A percentile compares a stretch with the other conserved stretches of the same genome.
These are phyloP conservation scores for Cryptotermes secundus DNA, from an alignment of 1,140 invertebrate genomes.

Conservation along the genomic window DNA sequence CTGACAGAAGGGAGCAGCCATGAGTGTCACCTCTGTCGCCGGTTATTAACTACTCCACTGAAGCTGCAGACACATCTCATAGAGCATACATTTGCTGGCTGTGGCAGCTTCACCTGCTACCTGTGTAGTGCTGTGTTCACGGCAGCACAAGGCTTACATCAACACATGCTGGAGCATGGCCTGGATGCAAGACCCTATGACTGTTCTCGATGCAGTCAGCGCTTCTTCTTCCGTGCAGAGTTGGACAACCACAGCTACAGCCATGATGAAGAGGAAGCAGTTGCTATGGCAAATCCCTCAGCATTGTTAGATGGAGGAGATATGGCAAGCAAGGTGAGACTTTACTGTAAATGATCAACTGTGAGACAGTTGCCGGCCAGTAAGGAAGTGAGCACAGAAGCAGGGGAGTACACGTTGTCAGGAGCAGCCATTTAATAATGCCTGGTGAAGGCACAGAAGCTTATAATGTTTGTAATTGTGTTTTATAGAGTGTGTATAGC, in stretches of 20 bases:
- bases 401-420: too few relatives aligned
- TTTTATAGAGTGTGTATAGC: too few relatives aligned
- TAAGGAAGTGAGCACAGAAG: too few relatives aligned
- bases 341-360: too few relatives aligned
- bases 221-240: slow-evolving; percentile 90
- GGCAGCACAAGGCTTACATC: slow-evolving; percentile 68
- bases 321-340: slow-evolving; percentile 10
- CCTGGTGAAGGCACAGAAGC: too few relatives aligned
- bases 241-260: slow-evolving; percentile 79
- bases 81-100: slow-evolving; percentile 87
- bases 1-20: slow-evolving; percentile 55
- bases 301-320: slow-evolving; percentile 4
- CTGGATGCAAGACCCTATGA: slow-evolving; percentile 76
- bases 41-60: slow-evolving; percentile 66
- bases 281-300: background rate
- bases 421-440: too few relatives aligned
- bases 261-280: slow-evolving; percentile 45
- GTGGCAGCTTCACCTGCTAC: slow-evolving; percentile 82
- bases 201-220: slow-evolving; percentile 76
- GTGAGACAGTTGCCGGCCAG: too few relatives aligned
- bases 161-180: slow-evolving; percentile 85
- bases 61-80: slow-evolving; percentile 89
- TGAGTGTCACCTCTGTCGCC: slow-evolving; percentile 74
- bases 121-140: slow-evolving; percentile 87
- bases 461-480: too few relatives aligned